phyloP scores from a whole-genome alignment of 1,140 invertebrate species.

The Ditylenchus dipsaci region DNA sequence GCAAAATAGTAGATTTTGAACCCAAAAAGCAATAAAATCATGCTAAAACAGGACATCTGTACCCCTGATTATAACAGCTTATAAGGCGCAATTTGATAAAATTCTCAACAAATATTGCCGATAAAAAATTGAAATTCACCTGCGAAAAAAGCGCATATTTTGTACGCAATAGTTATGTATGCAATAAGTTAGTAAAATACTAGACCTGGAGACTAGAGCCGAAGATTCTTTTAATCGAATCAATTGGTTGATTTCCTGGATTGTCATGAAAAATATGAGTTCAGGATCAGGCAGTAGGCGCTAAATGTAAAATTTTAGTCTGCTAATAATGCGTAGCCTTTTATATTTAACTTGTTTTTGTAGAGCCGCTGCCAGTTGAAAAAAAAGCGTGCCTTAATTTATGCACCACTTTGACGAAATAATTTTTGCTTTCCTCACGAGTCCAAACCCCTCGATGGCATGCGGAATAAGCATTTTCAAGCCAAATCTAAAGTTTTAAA shows the following conservation, averaged over 20 bases:
- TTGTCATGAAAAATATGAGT: conserved; percentile 19
- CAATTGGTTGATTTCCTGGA: conserved; percentile 14
- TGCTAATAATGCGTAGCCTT: background rate
- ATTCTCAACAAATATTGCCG: too few species aligned
- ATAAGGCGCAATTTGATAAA: too few species aligned
- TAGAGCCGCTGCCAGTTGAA: conserved; percentile 8
- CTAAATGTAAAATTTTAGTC: conserved; percentile 9
- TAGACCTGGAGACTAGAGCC: background rate
- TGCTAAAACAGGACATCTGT: too few species aligned
- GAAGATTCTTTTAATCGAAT: background rate
- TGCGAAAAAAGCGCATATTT: too few species aligned
- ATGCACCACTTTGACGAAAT: conserved; percentile 13
- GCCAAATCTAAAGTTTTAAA: conserved; percentile 1
- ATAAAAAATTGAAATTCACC: too few species aligned
- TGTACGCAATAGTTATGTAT: too few species aligned
- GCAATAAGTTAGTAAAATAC: too few species aligned
- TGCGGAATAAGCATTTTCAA: conserved; percentile 26
- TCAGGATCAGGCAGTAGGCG: conserved; percentile 12
- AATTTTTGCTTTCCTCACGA: conserved; percentile 26
- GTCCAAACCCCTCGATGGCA: conserved; percentile 20
- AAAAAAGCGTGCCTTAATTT: conserved; percentile 12
- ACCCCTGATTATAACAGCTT: too few species aligned
- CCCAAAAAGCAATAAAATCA: too few species aligned
- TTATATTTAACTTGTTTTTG: background rate
- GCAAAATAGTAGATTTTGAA: too few species aligned